Evolutionary conservation across 2,113 vertebrate genomes (phyloP), one percentile per base, ranked within the genome.

Genomic region (Leucosticte australis): DNA sequence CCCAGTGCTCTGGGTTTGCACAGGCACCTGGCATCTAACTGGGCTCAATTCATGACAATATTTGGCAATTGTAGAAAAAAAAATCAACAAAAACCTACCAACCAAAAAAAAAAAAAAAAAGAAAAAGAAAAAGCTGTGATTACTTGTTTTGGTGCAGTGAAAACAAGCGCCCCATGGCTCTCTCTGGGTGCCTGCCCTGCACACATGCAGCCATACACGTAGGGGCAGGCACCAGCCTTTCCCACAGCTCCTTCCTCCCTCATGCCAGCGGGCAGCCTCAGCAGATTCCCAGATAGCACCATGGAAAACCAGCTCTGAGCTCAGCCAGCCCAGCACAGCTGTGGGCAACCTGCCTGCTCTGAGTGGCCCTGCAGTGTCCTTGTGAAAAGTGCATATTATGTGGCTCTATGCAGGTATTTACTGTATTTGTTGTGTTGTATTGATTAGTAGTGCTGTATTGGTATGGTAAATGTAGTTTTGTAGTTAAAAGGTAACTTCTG

Each of bases 341-440:
- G 14, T 5, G 19, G 19, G 70, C 35, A 15, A 1, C 15, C 28
- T 23, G 49, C 57, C 52, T 67, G 60, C 59, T 24, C 30, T 0
- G 19, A 13, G 35, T 1, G 17, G 13, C 21, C 26, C 37, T 28
- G n/a, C 3, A 0, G 4, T 1, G 15, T 28, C 33, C 50, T 52
- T 17, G 50, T 28, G 15, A 52, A 52, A 52, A 52, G 50, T 17
- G 50, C 15, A 52, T 52, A 2, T 52, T 52, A 6, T 17, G 11
- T 28, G 50, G 50, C 50, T 52, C 50, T 17, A 2, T 16, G 4
- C 27, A 28, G 50, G 28, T 52, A 28, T 52, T 52, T 52, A 28
- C 50, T 52, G 6, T 28, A 7, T 52, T 27, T 28, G 7, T 52
- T 52, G 9, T 52, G 27, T 28, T 28, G 50, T 28, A 16, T 28